Evolutionary conservation across 2,797 vertebrate genomes (phyloP).

Genomic region (Cirrhinus mrigala): DNA sequence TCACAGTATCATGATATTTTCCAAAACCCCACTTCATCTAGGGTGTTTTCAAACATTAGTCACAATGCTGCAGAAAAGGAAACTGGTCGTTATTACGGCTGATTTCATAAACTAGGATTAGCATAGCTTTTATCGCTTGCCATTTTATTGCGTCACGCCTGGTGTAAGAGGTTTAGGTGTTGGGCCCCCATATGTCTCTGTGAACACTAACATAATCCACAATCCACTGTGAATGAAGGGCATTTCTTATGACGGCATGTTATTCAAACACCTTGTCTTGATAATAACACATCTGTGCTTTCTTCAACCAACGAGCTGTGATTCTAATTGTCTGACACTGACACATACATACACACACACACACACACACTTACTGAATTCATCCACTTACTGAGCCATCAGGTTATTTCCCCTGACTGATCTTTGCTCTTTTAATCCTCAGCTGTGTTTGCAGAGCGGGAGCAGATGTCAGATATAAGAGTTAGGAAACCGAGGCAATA

Average conservation of each 20-base stretch:
- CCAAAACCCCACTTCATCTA: too few relatives aligned
- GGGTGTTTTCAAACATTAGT: neutral
- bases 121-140: constrained; percentile 4
- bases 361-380: constrained; percentile 25
- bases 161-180: constrained; percentile 24
- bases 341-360: constrained; percentile 5
- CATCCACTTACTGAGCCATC: constrained; percentile 44
- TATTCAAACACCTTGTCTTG: constrained; percentile 15
- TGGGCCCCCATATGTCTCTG: constrained; percentile 13
- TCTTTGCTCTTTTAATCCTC: constrained; percentile 53
- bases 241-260: neutral
- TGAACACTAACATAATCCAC: constrained; percentile 46
- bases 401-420: constrained; percentile 52
- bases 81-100: neutral
- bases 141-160: constrained; percentile 22
- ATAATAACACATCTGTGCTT: constrained; percentile 26
- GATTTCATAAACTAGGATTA: constrained; percentile 15
- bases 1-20: neutral
- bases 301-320: constrained; percentile 31
- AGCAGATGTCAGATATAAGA: constrained; percentile 65
- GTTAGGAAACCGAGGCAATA: constrained; percentile 36
- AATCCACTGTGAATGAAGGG: constrained; percentile 18
- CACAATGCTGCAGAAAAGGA: neutral
- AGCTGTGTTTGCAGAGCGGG: constrained; percentile 61
- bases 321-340: constrained; percentile 1